These are phyloP conservation scores for Glomeris marginata DNA, from an alignment of 2,888 invertebrate species.

Conservation along the genomic window DNA sequence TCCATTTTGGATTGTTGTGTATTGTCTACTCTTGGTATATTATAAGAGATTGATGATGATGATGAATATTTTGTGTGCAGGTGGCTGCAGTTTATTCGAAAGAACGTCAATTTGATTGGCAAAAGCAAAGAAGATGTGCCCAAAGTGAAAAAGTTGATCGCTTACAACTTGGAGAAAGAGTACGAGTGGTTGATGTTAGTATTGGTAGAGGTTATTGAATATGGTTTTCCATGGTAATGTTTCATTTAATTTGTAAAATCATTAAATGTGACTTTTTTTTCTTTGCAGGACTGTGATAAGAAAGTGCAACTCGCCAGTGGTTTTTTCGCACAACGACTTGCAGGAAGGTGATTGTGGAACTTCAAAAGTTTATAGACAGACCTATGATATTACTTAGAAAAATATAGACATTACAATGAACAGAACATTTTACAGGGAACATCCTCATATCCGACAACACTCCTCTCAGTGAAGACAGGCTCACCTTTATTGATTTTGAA, in stretches of 20 bases:
- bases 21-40: no score
- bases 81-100: conserved; percentile 17
- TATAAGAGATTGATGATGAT: no score
- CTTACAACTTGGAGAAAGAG: conserved; percentile 42
- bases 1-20: no score
- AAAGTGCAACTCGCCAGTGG: conserved; percentile 56
- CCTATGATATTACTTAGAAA: no score
- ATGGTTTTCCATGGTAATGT: conserved; percentile 4
- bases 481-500: conserved; percentile 81
- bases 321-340: conserved; percentile 89
- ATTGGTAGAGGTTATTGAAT: neutral
- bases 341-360: conserved; percentile 61
- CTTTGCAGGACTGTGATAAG: conserved; percentile 34
- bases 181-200: conserved; percentile 51
- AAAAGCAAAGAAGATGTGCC: conserved; percentile 15
- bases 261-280: conserved; percentile 4
- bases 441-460: conserved; percentile 32
- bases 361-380: no score
- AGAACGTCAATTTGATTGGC: conserved; percentile 12
- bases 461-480: conserved; percentile 25
- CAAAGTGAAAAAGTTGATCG: conserved; percentile 18
- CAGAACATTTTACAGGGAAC: conserved; percentile 23
- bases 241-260: neutral
- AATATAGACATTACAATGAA: conserved; percentile 1
- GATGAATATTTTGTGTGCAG: neutral